phyloP scores from a whole-genome alignment of 2,797 vertebrate species.

The Amazona ochrocephala region DNA sequence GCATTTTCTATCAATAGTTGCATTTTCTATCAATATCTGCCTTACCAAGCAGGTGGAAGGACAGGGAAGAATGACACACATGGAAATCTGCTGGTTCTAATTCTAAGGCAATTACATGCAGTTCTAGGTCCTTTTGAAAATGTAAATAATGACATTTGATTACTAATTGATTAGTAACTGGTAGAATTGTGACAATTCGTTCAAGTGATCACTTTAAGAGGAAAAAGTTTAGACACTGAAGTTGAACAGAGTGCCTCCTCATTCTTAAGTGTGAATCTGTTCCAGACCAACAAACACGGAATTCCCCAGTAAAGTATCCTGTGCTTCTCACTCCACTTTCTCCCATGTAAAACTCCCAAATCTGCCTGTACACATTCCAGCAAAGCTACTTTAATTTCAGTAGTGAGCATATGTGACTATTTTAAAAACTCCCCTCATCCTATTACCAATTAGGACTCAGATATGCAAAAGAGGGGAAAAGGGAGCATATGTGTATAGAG shows the following conservation, averaged over 20 bases:
- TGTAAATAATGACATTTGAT: not conserved
- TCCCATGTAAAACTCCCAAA: not conserved
- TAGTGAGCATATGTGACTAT: not conserved
- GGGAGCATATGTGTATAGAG: not conserved
- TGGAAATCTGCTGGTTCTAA: not conserved
- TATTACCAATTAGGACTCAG: not conserved
- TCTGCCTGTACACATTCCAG: not conserved
- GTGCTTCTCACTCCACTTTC: not conserved
- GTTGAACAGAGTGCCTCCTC: not conserved
- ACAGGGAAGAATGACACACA: not conserved
- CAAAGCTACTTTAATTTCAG: not conserved
- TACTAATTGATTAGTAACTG: not conserved
- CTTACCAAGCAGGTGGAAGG: not conserved
- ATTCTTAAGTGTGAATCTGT: not conserved
- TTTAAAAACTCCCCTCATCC: not conserved
- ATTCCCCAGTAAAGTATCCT: not conserved
- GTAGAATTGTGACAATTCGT: not conserved
- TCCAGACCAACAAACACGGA: not conserved
- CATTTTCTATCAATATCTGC: not conserved
- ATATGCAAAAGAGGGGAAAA: not conserved
- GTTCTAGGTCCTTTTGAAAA: not conserved
- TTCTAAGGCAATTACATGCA: not conserved
- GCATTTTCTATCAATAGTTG: not conserved
- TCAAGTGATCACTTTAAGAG: not conserved
- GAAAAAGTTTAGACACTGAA: not conserved